These are phyloP conservation scores for Mycteria americana DNA, from an alignment of 2,797 vertebrate species.

Conservation along the genomic window DNA sequence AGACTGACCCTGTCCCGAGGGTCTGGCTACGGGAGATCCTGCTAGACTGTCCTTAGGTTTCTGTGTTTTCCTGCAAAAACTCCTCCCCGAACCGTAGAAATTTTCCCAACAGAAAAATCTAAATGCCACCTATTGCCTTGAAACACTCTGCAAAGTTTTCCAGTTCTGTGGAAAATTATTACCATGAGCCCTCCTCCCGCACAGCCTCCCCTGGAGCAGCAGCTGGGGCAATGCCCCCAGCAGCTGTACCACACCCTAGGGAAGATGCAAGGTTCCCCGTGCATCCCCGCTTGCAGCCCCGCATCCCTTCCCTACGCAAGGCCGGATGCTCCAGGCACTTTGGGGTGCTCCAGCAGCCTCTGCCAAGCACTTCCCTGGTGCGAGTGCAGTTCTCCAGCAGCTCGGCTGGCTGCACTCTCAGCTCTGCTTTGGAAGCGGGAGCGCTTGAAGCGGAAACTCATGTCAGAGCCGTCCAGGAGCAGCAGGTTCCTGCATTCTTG, in stretches of 20 bases:
- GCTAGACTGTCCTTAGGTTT: not conserved
- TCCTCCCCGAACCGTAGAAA: rapidly evolving
- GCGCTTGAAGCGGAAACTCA: not conserved
- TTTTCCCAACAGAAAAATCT: not conserved
- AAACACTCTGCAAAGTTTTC: not conserved
- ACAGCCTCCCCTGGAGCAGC: not conserved
- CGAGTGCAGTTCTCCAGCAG: rapidly evolving
- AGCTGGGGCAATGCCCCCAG: rapidly evolving
- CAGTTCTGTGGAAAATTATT: not conserved
- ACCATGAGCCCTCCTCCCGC: rapidly evolving
- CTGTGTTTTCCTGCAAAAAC: not conserved
- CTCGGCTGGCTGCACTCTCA: not conserved
- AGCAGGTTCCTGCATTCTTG: not conserved
- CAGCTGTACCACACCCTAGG: not conserved
- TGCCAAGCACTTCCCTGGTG: rapidly evolving
- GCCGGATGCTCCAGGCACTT: not conserved
- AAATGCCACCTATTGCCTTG: not conserved
- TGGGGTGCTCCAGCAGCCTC: not conserved
- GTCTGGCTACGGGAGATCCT: not conserved
- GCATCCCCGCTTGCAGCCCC: not conserved
- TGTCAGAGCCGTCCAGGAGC: not conserved
- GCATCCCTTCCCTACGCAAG: rapidly evolving
- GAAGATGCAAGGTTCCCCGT: rapidly evolving
- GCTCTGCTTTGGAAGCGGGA: not conserved
- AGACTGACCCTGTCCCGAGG: not conserved